These are phyloP conservation scores for Neotoma lepida DNA, from an alignment of 2,113 vertebrate genomes.

Conservation along the genomic window DNA sequence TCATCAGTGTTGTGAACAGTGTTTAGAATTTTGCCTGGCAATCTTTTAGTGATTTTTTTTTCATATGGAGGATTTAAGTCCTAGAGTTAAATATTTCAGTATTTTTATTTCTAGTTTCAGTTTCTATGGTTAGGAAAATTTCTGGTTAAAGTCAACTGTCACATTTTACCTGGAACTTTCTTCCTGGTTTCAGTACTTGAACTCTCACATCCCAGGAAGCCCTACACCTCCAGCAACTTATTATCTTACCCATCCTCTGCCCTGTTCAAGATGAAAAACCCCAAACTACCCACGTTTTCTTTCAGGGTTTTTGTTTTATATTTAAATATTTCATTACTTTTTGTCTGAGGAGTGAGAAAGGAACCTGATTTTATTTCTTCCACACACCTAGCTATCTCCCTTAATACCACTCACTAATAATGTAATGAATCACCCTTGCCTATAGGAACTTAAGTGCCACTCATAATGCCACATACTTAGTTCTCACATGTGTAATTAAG, in stretches of 20 bases:
- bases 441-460: neutral
- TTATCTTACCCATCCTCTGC: neutral
- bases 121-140: neutral
- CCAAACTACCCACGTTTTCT: neutral
- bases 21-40: neutral
- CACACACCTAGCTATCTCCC: neutral
- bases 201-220: neutral
- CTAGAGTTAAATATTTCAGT: neutral
- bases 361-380: neutral
- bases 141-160: neutral
- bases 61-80: neutral
- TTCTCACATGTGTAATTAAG: slow-evolving; percentile 16
- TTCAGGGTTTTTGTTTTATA: neutral
- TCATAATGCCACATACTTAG: neutral
- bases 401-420: neutral
- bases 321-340: slow-evolving; percentile 1
- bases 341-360: neutral
- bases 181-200: neutral
- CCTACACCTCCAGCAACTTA: neutral
- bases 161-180: neutral
- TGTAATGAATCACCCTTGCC: neutral
- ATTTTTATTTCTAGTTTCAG: neutral
- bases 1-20: neutral
- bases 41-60: neutral
- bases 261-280: neutral